Evolutionary conservation across 2,113 vertebrate species (phyloP).

Genomic region (Pygathrix nemaeus): DNA sequence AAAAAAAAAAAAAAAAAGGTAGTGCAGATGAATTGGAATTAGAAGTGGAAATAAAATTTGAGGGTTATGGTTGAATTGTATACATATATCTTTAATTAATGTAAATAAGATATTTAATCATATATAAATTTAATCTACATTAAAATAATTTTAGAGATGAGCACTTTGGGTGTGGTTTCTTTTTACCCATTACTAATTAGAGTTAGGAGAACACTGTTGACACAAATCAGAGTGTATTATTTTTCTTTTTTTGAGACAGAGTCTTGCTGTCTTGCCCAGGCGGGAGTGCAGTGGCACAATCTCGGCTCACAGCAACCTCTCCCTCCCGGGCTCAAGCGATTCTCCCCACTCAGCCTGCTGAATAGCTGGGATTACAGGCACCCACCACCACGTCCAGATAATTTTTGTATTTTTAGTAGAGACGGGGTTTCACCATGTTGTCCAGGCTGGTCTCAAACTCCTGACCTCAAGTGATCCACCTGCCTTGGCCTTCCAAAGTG

Average conservation of each 20-base stretch:
- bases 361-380: no score
- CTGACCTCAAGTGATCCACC: no score
- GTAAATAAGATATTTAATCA: constrained; percentile 17
- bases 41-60: background rate
- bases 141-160: constrained; percentile 23
- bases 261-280: no score
- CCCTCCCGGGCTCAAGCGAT: no score
- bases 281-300: no score
- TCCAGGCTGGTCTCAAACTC: no score
- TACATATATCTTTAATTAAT: background rate
- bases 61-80: constrained; percentile 13
- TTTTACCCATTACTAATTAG: background rate
- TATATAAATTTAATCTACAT: background rate
- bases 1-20: background rate
- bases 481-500: no score
- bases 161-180: background rate
- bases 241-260: background rate
- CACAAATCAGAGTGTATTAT: background rate
- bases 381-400: no score
- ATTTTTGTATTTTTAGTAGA: no score
- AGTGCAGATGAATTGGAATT: background rate
- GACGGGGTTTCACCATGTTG: no score
- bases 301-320: no score
- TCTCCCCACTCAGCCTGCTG: no score
- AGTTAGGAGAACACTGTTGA: background rate